These are phyloP conservation scores for Parnassius mnemosyne DNA, from an alignment of 2,888 invertebrate species.

Conservation along the genomic window DNA sequence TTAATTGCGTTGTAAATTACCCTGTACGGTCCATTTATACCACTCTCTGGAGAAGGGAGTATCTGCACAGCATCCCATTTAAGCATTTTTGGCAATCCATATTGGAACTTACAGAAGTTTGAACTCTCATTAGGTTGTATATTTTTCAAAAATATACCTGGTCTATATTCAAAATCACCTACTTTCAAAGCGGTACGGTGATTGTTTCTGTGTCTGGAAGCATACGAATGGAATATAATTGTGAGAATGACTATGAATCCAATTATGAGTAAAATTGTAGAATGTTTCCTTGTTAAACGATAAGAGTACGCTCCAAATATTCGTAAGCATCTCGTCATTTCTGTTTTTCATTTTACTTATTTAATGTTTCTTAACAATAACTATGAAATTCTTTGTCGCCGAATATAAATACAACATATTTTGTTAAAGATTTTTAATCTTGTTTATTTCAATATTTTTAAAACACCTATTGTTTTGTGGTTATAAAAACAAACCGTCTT, in stretches of 20 bases:
- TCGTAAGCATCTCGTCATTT: constrained; percentile 68
- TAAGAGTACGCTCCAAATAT: constrained; percentile 70
- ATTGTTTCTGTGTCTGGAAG: constrained; percentile 51
- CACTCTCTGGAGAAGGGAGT: constrained; percentile 79
- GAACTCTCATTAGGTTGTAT: constrained; percentile 74
- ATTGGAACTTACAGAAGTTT: constrained; percentile 81
- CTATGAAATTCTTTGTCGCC: neutral
- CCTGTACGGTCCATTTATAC: constrained; percentile 79
- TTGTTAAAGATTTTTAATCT: neutral
- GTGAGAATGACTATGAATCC: constrained; percentile 56
- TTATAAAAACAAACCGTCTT: neutral
- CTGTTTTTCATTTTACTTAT: constrained; percentile 54
- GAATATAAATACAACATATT: neutral
- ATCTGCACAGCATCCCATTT: constrained; percentile 70
- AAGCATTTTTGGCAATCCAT: constrained; percentile 79
- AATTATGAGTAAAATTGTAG: constrained; percentile 58
- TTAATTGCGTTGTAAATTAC: constrained; percentile 82
- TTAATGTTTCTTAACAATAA: constrained; percentile 7
- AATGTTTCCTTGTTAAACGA: constrained; percentile 62
- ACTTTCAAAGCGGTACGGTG: constrained; percentile 39
- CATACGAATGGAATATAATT: constrained; percentile 62
- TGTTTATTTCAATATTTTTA: neutral
- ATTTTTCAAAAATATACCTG: constrained; percentile 69
- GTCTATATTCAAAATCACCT: constrained; percentile 70
- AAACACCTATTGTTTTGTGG: neutral